Percentiles rank a stretch among this genome's conserved stretches.
Conservation (phyloP, 2,888 invertebrate genomes). For the Apotomis betuletana region DNA sequence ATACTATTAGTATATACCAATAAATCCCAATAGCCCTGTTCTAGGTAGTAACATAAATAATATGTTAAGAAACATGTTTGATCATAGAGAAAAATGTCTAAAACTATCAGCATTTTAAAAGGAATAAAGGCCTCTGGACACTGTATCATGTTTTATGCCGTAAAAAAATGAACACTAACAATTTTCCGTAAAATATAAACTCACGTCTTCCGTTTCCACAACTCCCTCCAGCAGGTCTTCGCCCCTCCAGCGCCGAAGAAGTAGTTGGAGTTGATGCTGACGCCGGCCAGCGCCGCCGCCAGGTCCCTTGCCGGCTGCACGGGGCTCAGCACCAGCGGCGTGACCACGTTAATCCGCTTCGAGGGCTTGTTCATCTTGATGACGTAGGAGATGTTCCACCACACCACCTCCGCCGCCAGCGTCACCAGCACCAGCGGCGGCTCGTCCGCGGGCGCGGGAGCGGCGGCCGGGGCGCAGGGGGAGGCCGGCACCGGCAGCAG, state of each 20-base stretch:
- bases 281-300: conserved; percentile 46
- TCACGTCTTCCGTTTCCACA: conserved; percentile 77
- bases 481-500: conserved; percentile 45
- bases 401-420: conserved; percentile 83
- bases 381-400: conserved; percentile 81
- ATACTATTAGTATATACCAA: too few relatives aligned
- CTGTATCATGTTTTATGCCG: too few relatives aligned
- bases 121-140: too few relatives aligned
- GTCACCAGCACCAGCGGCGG: conserved; percentile 81
- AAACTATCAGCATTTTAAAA: too few relatives aligned
- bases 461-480: conserved; percentile 37
- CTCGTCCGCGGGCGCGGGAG: conserved; percentile 52
- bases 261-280: conserved; percentile 52
- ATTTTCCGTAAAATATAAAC: conserved; percentile 43
- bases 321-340: conserved; percentile 65
- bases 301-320: conserved; percentile 52
- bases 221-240: conserved; percentile 69
- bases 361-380: conserved; percentile 58
- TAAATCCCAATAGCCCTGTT: too few relatives aligned
- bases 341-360: conserved; percentile 60
- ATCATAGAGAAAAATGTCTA: too few relatives aligned
- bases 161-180: too few relatives aligned
- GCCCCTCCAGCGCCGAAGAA: conserved; percentile 66
- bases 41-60: too few relatives aligned
- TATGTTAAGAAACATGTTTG: too few relatives aligned